Evolutionary conservation across 2,113 vertebrate genomes (phyloP).

Genomic region (Murina feae): DNA sequence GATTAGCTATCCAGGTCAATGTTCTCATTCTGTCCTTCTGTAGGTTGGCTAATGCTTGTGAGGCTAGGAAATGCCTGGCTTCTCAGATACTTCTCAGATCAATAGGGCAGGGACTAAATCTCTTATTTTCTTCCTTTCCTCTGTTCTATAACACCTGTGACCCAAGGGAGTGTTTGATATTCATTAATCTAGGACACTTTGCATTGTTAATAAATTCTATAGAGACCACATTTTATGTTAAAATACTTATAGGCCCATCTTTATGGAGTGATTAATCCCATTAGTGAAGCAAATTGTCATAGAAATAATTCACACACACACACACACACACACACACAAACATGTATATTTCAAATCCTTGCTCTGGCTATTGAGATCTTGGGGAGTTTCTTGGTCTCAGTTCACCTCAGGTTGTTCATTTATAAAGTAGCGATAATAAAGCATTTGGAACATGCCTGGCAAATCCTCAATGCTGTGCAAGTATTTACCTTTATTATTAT

Average conservation of each 20-base stretch:
- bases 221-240: not conserved
- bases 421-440: not conserved
- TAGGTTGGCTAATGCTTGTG: conserved; percentile 15
- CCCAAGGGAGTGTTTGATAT: not conserved
- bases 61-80: conserved; percentile 52
- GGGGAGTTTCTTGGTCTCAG: not conserved
- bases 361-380: not conserved
- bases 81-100: conserved; percentile 47
- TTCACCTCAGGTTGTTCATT: not conserved
- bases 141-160: conserved; percentile 5
- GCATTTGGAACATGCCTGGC: no score
- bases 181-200: conserved; percentile 8
- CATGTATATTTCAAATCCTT: not conserved
- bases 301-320: not conserved
- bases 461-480: accelerated
- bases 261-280: not conserved
- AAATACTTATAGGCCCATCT: not conserved
- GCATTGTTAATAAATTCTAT: not conserved
- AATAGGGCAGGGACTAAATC: conserved; percentile 32
- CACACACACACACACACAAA: not conserved
- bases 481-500: no score
- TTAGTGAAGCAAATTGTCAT: not conserved
- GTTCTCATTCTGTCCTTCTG: not conserved
- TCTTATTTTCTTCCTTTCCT: conserved; percentile 47
- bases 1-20: not conserved